phyloP scores from a whole-genome alignment of 2,797 vertebrate genomes.

The Enteromius paludinosus region DNA sequence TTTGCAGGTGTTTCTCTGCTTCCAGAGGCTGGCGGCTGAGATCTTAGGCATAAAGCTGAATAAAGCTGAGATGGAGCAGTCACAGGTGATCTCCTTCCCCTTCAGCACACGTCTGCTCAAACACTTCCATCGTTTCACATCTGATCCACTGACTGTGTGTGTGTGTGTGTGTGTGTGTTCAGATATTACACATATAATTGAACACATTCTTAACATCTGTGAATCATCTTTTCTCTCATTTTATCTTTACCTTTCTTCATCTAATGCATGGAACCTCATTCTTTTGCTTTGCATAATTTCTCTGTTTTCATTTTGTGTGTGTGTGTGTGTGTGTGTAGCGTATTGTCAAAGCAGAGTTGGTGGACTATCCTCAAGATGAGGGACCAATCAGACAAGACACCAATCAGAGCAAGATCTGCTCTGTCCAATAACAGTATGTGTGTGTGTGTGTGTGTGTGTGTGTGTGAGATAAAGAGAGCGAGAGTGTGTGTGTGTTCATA shows the following conservation, averaged over 20 bases:
- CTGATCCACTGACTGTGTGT: neutral
- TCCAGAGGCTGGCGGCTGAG: constrained; percentile 96
- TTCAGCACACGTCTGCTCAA: neutral
- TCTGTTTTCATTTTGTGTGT: constrained; percentile 18
- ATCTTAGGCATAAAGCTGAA: constrained; percentile 97
- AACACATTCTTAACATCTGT: constrained; percentile 19
- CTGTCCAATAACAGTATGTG: constrained; percentile 84
- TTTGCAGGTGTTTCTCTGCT: constrained; percentile 93
- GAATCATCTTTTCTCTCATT: neutral
- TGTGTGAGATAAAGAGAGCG: no score
- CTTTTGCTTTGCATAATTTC: constrained; percentile 29
- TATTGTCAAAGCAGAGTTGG: constrained; percentile 95
- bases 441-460: neutral
- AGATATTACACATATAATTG: neutral
- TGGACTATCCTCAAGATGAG: constrained; percentile 93
- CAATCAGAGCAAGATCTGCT: constrained; percentile 93
- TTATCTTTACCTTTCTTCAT: constrained; percentile 58
- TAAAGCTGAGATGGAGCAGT: constrained; percentile 98
- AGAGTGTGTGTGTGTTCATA: neutral
- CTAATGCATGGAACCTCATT: constrained; percentile 26
- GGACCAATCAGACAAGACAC: constrained; percentile 78
- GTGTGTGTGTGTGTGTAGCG: constrained; percentile 78
- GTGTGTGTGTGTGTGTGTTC: constrained; percentile 10
- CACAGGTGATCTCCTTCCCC: constrained; percentile 84
- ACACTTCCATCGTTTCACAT: neutral